Evolutionary conservation across 2,113 vertebrate species (phyloP).

Genomic region (Puffinus mauretanicus): DNA sequence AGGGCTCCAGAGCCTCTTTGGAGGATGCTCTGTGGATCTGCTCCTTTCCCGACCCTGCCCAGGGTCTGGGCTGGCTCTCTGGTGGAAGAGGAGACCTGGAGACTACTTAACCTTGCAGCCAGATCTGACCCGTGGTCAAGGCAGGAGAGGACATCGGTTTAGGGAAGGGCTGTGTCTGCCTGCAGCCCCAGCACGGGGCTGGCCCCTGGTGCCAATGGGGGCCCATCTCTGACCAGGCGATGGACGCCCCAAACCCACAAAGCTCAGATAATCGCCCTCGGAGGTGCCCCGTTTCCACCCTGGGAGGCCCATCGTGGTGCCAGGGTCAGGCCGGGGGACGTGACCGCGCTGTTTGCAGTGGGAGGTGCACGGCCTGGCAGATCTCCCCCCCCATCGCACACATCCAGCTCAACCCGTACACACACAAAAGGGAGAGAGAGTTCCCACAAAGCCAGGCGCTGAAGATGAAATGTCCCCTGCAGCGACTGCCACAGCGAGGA

Average conservation of each 20-base stretch:
- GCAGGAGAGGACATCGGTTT: background rate
- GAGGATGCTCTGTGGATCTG: background rate
- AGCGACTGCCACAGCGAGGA: fast-evolving
- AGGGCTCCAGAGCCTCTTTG: background rate
- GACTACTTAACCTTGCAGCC: background rate
- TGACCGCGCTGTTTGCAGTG: background rate
- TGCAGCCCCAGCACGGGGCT: background rate
- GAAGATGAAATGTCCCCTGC: background rate
- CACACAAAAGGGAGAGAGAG: background rate
- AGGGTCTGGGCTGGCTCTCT: background rate
- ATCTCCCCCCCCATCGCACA: fast-evolving
- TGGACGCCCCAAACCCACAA: background rate
- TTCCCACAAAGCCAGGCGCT: background rate
- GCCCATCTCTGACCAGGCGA: background rate
- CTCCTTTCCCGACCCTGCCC: background rate
- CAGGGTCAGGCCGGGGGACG: background rate
- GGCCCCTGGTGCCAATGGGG: background rate
- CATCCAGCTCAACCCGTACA: background rate
- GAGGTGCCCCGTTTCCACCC: background rate
- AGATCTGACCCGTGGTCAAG: background rate
- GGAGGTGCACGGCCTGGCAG: background rate
- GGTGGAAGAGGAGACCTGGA: background rate
- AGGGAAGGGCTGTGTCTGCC: background rate
- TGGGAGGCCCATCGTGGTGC: background rate
- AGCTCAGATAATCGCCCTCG: background rate